Base-by-base conservation (phyloP, 2,113 vertebrate genomes). In the Todiramphus saurophagus region DNA sequence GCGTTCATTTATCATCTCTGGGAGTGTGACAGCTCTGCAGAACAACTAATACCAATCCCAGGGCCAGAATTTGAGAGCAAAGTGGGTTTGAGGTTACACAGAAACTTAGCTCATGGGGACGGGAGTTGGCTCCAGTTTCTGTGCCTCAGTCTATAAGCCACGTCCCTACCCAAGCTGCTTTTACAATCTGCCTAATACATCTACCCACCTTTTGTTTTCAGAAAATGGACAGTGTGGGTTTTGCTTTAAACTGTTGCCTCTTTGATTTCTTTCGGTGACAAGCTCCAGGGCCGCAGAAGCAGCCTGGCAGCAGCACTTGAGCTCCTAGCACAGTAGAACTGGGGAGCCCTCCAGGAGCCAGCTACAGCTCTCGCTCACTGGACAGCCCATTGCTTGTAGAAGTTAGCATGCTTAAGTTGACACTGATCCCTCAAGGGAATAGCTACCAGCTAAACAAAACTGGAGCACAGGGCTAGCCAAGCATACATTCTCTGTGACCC, bases 371-470 rank as follows among this genome's bases (percentile, higher is more conserved):
- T 73, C 31, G 0, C 43, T 87, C 87, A 62, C 41, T 60, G 69
- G 73, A 80, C 91, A 78, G 13, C 62, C 87, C 70, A 3, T 62
- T 51, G 67, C 90, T 63, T 16, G 67, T 58, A 62, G 67, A 80
- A 79, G 91, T 94, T 81, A 91, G 93, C 94, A 56, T 87, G 89
- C 93, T 89, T 59, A 56, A 91, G 53, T 33, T 90, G 94, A 94
- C 92, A 83, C 64, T 92, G 90, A 96, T 95, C 85, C 85, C 93
- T 82, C 94, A 23, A 58, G 90, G 82, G 92, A 94, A 87, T 37
- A 73, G 87, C 95, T 89, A 91, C 81, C 87, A 84, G 89, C 89
- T 96, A 93, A 95, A 95, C 73, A 96, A 89, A 94, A 92, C 77
- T 79, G 87, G 91, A 96, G 77, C 82, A 82, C 94, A 87, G 91